These are phyloP conservation scores for Colletes gigas DNA, from an alignment of 1,140 invertebrate genomes.

Conservation along the genomic window DNA sequence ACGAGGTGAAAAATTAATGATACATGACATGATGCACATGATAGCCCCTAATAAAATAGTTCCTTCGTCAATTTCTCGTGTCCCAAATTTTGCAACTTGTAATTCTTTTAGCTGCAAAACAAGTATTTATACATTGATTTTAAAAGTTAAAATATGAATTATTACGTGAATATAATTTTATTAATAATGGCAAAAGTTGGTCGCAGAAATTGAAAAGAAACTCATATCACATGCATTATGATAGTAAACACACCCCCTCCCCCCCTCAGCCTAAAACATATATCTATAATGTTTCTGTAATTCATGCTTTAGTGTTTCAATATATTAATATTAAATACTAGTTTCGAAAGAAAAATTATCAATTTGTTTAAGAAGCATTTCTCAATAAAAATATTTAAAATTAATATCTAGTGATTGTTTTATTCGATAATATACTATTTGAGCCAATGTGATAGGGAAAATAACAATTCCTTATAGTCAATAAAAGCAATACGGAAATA, in stretches of 20 bases:
- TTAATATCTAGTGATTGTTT: no score
- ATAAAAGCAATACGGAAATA: no score
- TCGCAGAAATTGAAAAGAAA: conserved; percentile 29
- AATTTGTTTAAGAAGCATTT: neutral
- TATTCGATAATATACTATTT: no score
- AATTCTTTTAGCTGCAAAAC: neutral
- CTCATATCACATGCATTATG: conserved; percentile 45
- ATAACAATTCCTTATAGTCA: no score
- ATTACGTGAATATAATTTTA: neutral
- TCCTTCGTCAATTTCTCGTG: conserved; percentile 33
- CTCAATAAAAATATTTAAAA: neutral
- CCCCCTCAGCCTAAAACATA: conserved; percentile 46
- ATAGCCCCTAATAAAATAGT: conserved; percentile 46
- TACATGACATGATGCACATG: conserved; percentile 25
- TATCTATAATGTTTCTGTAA: conserved; percentile 38
- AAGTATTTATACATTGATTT: neutral
- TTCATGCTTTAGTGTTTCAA: conserved; percentile 45
- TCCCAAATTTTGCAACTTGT: conserved; percentile 19
- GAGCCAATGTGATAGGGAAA: no score
- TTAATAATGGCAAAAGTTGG: conserved; percentile 12
- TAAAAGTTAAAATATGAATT: neutral
- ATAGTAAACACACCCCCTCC: conserved; percentile 6
- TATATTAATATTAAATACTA: conserved; percentile 27
- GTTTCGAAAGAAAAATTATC: neutral
- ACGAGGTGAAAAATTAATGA: conserved; percentile 10